Evolutionary conservation across 2,113 vertebrate genomes (phyloP).

Genomic region (Oenanthe melanoleuca): DNA sequence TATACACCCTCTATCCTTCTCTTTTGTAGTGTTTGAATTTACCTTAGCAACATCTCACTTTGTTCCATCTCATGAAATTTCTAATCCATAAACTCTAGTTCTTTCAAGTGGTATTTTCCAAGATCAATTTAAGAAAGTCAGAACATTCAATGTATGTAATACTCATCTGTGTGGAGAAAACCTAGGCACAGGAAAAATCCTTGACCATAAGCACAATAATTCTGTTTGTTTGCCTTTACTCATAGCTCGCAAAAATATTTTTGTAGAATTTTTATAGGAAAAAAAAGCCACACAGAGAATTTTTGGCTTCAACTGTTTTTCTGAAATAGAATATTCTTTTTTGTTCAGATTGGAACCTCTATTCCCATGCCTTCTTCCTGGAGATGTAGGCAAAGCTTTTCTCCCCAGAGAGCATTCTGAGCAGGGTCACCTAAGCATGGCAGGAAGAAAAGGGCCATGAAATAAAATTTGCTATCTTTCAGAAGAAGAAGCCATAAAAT

Average conservation of each 20-base stretch:
- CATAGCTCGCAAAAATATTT: neutral
- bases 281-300: neutral
- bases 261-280: neutral
- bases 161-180: neutral
- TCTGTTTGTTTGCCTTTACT: neutral
- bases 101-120: neutral
- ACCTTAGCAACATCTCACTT: neutral
- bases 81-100: neutral
- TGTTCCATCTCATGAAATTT: neutral
- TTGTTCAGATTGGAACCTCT: neutral
- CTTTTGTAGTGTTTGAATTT: neutral
- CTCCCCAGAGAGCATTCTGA: neutral
- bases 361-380: neutral
- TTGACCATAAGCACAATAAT: neutral
- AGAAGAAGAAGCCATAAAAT: neutral
- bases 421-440: neutral
- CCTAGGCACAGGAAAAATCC: neutral
- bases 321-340: neutral
- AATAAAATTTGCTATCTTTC: neutral
- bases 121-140: neutral
- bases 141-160: neutral
- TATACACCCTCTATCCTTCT: rapidly evolving
- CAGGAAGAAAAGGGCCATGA: neutral
- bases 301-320: neutral
- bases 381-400: neutral